Evolutionary conservation across 2,888 invertebrate species (phyloP).

Genomic region (Cataglyphis rosenhaueri): DNA sequence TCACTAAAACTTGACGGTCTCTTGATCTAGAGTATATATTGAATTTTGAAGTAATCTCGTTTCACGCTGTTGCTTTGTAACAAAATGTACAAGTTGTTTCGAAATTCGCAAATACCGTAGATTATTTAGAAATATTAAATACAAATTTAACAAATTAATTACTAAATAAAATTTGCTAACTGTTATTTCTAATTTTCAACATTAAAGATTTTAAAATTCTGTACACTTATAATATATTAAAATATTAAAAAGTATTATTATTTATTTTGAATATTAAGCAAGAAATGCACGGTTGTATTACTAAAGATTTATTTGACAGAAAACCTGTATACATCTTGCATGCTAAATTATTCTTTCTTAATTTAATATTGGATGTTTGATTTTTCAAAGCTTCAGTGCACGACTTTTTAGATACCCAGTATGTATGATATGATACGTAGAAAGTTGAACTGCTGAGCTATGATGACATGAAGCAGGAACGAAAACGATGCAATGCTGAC

Average conservation of each 20-base stretch:
- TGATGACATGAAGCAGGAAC: constrained; percentile 55
- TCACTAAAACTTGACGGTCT: constrained; percentile 53
- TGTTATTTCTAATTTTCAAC: constrained; percentile 1
- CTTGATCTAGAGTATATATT: constrained; percentile 40
- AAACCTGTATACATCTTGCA: neutral
- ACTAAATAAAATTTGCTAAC: neutral
- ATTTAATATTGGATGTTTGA: neutral
- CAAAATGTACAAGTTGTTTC: neutral
- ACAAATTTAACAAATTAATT: neutral
- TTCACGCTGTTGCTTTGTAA: constrained; percentile 14
- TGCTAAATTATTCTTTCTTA: neutral
- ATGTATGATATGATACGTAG: constrained; percentile 35
- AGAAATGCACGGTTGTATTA: neutral
- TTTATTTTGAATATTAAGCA: neutral
- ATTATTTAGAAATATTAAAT: constrained; percentile 16
- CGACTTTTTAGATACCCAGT: neutral
- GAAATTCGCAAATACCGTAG: neutral
- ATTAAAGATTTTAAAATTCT: constrained; percentile 22
- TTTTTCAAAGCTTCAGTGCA: neutral
- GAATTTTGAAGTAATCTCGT: constrained; percentile 31
- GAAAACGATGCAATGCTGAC: constrained; percentile 59
- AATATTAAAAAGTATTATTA: constrained; percentile 1
- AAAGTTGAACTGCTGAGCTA: constrained; percentile 42
- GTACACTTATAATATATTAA: constrained; percentile 3
- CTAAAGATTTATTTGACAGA: neutral